Evolutionary conservation across 2,797 vertebrate genomes (phyloP), one percentile per base, ranked within the genome.

Genomic region (Myripristis jacobus): DNA sequence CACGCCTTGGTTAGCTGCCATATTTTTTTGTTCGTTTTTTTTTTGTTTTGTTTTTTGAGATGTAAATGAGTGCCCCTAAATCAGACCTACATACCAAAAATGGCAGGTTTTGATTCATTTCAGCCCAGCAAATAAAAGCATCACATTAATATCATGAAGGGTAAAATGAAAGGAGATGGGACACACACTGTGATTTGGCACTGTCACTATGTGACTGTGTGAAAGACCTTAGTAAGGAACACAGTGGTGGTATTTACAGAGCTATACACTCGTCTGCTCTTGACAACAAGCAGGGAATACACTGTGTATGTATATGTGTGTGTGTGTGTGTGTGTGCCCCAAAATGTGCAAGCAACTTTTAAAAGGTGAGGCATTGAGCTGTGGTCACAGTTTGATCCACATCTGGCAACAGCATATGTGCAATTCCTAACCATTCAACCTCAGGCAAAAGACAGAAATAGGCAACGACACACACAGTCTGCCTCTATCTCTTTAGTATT

Each of bases 321-420:
- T 44, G 57, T 50, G 47, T 47, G 12, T 31, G 31, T 67, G 48
- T 21, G 52, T 56, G 53, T 65, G 51, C 38, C 55, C 21, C 48
- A 51, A 58, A 55, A 66, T 64, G 55, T 76, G 79, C 19, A 21
- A 56, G 56, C 63, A 58, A 57, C 61, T 67, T 56, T 29, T 57
- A 43, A 77, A 71, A 84, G 57, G 58, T 71, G 34, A 66, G 41
- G 48, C 27, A 12, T 36, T 63, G 51, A 31, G 16, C 58, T 60
- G 51, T 68, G 69, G 60, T 83, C 84, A 75, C 61, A 68, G 55
- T 75, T 80, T 70, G 65, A 82, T 70, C 58, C 69, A 84, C 73
- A 85, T 86, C 75, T 86, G 77, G 85, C 68, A 67, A 47, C 50
- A 59, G 66, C 81, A 87, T 75, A 77, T 81, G 85, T n/a, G 25